Percentiles rank a stretch among this genome's conserved stretches.
These are phyloP conservation scores for Caenorhabditis latens DNA, from an alignment of 1,140 invertebrate genomes.

Conservation along the genomic window DNA sequence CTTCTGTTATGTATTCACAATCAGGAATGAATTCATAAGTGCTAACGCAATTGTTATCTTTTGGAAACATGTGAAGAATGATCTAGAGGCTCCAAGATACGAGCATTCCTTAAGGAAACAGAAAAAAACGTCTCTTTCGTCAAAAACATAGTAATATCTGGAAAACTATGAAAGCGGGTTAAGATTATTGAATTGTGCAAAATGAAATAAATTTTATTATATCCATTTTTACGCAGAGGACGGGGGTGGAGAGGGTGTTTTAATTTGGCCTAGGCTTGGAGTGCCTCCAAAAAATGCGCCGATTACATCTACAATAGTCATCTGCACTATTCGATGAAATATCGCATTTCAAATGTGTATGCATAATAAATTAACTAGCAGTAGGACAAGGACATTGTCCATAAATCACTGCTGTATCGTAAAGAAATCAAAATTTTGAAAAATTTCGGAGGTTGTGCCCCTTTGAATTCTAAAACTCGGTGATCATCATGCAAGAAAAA, in stretches of 20 bases:
- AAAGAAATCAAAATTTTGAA: background rate
- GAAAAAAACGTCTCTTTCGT: too few species aligned
- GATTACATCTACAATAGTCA: slow-evolving; percentile 17
- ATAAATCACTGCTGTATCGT: background rate
- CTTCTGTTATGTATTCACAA: background rate
- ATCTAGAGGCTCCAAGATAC: slow-evolving; percentile 8
- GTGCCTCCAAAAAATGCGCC: background rate
- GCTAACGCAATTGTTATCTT: background rate
- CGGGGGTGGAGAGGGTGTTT: background rate
- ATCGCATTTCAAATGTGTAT: slow-evolving; percentile 36
- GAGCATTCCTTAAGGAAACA: background rate
- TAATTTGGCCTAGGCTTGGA: background rate
- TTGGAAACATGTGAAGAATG: background rate
- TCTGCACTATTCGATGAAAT: slow-evolving; percentile 36
- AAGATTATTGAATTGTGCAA: background rate
- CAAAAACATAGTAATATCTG: background rate
- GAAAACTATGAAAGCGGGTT: background rate
- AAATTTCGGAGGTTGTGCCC: background rate
- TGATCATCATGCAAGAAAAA: background rate
- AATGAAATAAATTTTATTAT: slow-evolving; percentile 14
- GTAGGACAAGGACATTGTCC: background rate
- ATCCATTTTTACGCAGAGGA: background rate
- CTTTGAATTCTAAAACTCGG: background rate
- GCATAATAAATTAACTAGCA: slow-evolving; percentile 17
- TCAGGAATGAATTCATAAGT: slow-evolving; percentile 22